Percentiles rank a stretch among this genome's conserved stretches.
Evolutionary conservation across 2,888 invertebrate genomes (phyloP).

Genomic region (Eupithecia subumbrata): DNA sequence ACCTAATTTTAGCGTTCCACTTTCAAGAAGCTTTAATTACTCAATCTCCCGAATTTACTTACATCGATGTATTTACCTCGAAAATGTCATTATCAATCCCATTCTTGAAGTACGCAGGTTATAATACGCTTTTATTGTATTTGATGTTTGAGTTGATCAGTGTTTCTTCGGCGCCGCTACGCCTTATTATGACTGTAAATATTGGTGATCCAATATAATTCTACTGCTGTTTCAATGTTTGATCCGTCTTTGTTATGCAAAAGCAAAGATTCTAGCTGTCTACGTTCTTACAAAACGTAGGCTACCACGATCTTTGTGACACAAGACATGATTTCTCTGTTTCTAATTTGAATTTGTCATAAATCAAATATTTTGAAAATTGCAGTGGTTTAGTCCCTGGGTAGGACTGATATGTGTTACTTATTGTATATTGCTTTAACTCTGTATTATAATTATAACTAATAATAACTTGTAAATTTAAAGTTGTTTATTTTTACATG

Average conservation of each 20-base stretch:
- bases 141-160: neutral
- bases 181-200: slow-evolving; percentile 26
- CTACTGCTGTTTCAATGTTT: neutral
- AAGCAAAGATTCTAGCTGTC: neutral
- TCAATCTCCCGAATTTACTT: too few relatives aligned
- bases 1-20: too few relatives aligned
- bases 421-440: slow-evolving; percentile 54
- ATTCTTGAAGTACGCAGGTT: neutral
- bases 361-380: slow-evolving; percentile 23
- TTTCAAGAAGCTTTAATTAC: too few relatives aligned
- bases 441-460: slow-evolving; percentile 34
- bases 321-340: neutral
- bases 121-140: slow-evolving; percentile 21
- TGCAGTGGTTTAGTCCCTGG: slow-evolving; percentile 11
- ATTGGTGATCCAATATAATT: slow-evolving; percentile 5
- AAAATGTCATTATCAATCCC: neutral
- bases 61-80: too few relatives aligned
- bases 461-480: slow-evolving; percentile 48
- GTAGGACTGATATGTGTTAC: slow-evolving; percentile 29
- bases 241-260: neutral
- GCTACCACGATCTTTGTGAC: neutral
- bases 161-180: slow-evolving; percentile 9
- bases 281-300: neutral
- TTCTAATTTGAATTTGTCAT: neutral
- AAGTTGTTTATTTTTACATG: slow-evolving; percentile 60